Conservation (phyloP, 2,113 vertebrate species). For the Chelonoidis abingdonii region DNA sequence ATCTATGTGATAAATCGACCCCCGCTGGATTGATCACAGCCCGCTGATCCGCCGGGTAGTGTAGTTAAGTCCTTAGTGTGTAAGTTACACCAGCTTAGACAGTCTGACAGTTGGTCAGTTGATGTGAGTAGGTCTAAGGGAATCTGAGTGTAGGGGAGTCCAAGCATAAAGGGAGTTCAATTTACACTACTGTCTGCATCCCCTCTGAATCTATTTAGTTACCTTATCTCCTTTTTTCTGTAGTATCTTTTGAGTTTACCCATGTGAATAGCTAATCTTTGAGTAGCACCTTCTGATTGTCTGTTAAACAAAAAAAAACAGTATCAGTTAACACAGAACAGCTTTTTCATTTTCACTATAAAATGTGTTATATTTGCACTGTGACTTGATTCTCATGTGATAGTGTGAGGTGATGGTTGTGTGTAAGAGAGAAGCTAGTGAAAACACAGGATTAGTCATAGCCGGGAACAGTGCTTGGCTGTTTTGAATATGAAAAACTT, state of each 20-base stretch:
- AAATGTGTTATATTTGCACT: conserved; percentile 63
- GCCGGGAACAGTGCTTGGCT: conserved; percentile 64
- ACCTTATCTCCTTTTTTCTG: neutral
- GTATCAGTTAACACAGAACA: conserved; percentile 15
- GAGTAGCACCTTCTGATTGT: neutral
- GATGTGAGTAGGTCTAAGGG: neutral
- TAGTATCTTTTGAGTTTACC: neutral
- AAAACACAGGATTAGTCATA: conserved; percentile 76
- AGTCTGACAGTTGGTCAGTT: neutral
- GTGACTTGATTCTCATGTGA: conserved; percentile 73
- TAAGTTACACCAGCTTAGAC: neutral
- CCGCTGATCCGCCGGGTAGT: no score
- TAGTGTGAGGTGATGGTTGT: conserved; percentile 68
- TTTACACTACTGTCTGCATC: fast-evolving
- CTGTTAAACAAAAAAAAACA: conserved; percentile 1
- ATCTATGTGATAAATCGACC: no score
- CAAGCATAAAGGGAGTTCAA: neutral
- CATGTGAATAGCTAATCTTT: neutral
- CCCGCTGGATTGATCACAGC: no score
- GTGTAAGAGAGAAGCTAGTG: conserved; percentile 60
- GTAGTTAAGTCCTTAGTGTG: neutral
- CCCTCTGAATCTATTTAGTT: neutral
- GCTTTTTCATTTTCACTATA: conserved; percentile 62
- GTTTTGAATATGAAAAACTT: conserved; percentile 63
- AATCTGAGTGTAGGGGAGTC: neutral